Percentiles rank a stretch among this genome's conserved stretches.
phyloP scores from a whole-genome alignment of 2,797 vertebrate species.

The Apogon hyalosoma region DNA sequence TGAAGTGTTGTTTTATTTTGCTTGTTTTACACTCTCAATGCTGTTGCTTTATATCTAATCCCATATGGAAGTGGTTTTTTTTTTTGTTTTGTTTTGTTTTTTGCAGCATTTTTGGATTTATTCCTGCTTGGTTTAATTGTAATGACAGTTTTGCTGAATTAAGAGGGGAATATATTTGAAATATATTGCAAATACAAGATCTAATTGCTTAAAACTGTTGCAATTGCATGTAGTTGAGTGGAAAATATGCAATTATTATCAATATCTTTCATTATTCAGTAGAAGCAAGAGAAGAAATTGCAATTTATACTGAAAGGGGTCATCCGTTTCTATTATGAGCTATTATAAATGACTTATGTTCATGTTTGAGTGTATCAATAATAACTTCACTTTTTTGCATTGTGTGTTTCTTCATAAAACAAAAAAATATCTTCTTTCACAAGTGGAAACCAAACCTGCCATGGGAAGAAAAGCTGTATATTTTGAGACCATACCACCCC shows the following conservation, averaged over 20 bases:
- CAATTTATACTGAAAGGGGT: too few species aligned
- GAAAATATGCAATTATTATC: neutral
- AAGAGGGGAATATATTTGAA: neutral
- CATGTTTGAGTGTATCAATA: slow-evolving; percentile 41
- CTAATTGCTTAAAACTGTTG: neutral
- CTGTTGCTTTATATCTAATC: neutral
- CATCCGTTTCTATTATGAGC: slow-evolving; percentile 29
- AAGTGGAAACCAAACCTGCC: slow-evolving; percentile 33
- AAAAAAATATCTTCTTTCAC: slow-evolving; percentile 59
- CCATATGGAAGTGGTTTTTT: neutral
- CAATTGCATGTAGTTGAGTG: neutral
- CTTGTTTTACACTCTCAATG: slow-evolving; percentile 12
- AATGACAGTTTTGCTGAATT: neutral
- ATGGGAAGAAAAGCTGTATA: slow-evolving; percentile 21
- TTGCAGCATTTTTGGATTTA: slow-evolving; percentile 8
- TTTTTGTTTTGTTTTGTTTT: too few species aligned
- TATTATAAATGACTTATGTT: too few species aligned
- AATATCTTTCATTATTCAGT: too few species aligned
- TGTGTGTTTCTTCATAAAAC: slow-evolving; percentile 41
- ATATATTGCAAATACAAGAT: neutral
- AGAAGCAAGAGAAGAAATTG: too few species aligned
- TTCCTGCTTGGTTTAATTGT: neutral
- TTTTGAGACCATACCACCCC: slow-evolving; percentile 3
- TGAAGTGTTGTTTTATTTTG: slow-evolving; percentile 53
- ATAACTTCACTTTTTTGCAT: slow-evolving; percentile 30